These are phyloP conservation scores for Blastomussa wellsi DNA, from an alignment of 92 coral and sea anemone genomes.

Conservation along the genomic window DNA sequence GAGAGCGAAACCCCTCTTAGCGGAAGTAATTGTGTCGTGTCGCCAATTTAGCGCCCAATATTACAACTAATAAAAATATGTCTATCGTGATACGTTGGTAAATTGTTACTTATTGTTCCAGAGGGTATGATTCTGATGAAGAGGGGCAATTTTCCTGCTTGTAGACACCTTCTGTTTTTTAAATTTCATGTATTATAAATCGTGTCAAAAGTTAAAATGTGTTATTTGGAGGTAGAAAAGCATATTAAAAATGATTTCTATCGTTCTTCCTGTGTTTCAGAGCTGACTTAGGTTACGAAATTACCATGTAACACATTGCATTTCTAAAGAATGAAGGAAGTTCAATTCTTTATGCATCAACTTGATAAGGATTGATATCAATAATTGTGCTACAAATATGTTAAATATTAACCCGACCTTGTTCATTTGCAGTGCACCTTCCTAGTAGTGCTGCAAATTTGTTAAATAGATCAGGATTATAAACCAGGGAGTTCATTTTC, in stretches of 20 bases:
- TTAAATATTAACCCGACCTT: not conserved
- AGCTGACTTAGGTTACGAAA: not conserved
- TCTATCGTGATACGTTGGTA: not conserved
- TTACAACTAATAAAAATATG: not conserved
- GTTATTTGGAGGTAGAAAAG: not conserved
- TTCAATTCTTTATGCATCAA: not conserved
- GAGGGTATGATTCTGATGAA: not conserved
- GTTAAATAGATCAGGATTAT: not conserved
- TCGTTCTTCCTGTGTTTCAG: not conserved
- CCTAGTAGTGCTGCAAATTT: not conserved
- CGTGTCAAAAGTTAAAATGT: not conserved
- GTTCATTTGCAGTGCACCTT: not conserved
- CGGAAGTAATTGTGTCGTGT: conserved; percentile 21
- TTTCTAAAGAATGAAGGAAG: not conserved
- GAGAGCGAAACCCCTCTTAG: conserved; percentile 37
- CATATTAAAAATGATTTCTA: not conserved
- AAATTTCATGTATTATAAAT: not conserved
- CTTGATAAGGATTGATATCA: not conserved
- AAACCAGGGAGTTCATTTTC: not conserved
- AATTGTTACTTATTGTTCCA: not conserved
- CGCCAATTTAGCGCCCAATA: not conserved
- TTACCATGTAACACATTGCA: not conserved
- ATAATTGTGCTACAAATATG: not conserved
- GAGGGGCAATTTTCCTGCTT: not conserved
- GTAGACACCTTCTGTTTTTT: too few relatives aligned